These are phyloP conservation scores for Lasioglossum figueresi DNA, from an alignment of 2,888 invertebrate species.

Conservation along the genomic window DNA sequence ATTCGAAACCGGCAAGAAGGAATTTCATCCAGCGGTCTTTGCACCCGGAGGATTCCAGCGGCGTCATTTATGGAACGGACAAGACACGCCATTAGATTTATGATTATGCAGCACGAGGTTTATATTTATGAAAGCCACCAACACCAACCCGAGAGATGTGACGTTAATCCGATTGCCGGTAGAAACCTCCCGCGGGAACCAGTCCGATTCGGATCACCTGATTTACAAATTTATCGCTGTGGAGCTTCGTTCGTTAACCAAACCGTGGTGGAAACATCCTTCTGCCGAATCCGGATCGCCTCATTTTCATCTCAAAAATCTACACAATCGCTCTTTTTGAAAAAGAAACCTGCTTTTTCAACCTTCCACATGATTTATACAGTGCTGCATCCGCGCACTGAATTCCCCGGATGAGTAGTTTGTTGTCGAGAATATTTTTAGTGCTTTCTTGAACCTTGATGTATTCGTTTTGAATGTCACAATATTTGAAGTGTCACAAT, in stretches of 20 bases:
- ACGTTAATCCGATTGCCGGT: constrained; percentile 60
- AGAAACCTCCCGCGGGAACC: constrained; percentile 57
- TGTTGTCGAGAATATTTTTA: neutral
- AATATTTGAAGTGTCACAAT: too few relatives aligned
- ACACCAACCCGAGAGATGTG: constrained; percentile 48
- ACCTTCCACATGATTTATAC: neutral
- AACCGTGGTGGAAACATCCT: neutral
- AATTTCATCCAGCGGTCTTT: constrained; percentile 58
- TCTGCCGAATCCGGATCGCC: neutral
- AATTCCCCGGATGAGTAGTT: neutral
- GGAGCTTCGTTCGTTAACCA: constrained; percentile 3
- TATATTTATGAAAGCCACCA: constrained; percentile 63
- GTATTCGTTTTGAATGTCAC: neutral
- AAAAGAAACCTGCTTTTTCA: neutral
- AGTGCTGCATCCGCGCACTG: neutral
- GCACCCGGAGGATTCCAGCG: constrained; percentile 62
- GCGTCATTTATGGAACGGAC: constrained; percentile 62
- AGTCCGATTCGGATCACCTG: constrained; percentile 49
- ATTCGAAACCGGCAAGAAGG: constrained; percentile 7
- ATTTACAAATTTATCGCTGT: constrained; percentile 37
- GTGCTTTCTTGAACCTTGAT: neutral
- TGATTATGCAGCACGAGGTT: constrained; percentile 64
- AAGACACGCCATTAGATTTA: constrained; percentile 66
- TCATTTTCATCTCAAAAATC: neutral
- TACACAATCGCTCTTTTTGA: neutral